phyloP scores from a whole-genome alignment of 2,113 vertebrate genomes.

The Diglossa brunneiventris region DNA sequence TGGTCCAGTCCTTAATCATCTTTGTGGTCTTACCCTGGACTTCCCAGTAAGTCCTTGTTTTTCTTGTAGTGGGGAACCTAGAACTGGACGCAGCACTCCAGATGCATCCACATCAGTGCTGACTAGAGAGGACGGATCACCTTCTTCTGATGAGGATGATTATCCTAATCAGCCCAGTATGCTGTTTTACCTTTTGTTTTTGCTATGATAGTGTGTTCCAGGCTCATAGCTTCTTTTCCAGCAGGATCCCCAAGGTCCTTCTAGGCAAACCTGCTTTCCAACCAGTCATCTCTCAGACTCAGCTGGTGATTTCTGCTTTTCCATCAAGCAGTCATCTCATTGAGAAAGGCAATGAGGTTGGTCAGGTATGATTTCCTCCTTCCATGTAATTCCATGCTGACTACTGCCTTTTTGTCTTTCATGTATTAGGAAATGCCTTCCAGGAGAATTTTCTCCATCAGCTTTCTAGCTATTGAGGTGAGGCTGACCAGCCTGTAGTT shows the following conservation, averaged over 20 bases:
- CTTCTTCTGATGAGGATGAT: neutral
- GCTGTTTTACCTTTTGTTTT: neutral
- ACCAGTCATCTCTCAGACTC: neutral
- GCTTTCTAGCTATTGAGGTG: neutral
- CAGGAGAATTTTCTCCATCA: neutral
- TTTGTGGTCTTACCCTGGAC: neutral
- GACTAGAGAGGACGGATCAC: neutral
- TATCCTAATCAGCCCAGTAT: neutral
- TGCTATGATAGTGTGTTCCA: neutral
- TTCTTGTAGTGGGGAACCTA: neutral
- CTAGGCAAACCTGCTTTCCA: neutral
- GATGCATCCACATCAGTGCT: neutral
- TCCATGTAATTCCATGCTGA: neutral
- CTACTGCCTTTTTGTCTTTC: neutral
- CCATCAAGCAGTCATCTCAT: neutral
- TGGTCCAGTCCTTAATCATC: neutral
- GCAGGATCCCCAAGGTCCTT: neutral
- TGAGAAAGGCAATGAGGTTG: neutral
- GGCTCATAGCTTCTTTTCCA: neutral
- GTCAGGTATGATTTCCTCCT: neutral
- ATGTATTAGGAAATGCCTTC: neutral
- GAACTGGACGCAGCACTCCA: neutral
- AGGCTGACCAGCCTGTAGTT: neutral
- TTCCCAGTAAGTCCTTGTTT: neutral
- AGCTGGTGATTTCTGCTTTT: neutral